phyloP scores from a whole-genome alignment of 2,888 invertebrate species.

The Trilocha varians region DNA sequence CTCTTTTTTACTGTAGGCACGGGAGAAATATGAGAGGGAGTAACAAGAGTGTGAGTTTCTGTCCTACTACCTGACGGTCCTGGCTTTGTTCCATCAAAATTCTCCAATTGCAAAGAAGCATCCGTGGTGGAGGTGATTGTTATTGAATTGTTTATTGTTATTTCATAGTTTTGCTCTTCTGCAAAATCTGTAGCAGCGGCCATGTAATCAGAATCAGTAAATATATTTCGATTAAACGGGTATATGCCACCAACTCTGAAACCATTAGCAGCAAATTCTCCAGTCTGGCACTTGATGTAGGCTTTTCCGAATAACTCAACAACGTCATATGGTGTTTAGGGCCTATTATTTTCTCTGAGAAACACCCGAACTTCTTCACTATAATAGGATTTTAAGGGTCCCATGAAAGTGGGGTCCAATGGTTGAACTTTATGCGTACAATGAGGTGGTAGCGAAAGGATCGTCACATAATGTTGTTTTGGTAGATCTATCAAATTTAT shows the following conservation, averaged over 20 bases:
- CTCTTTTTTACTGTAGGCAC: conserved; percentile 7
- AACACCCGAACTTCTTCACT: conserved; percentile 1
- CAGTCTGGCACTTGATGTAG: conserved; percentile 5
- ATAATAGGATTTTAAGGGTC: conserved; percentile 1
- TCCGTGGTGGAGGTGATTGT: background rate
- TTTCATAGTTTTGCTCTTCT: conserved; percentile 3
- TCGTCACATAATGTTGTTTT: background rate
- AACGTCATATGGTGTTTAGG: conserved; percentile 6
- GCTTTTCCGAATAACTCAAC: conserved; percentile 8
- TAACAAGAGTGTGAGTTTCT: conserved; percentile 5
- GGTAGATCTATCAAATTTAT: background rate
- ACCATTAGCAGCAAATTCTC: too few relatives aligned
- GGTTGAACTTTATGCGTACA: too few relatives aligned
- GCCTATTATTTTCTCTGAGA: conserved; percentile 2
- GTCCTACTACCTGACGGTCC: conserved; percentile 5
- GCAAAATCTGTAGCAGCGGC: conserved; percentile 4
- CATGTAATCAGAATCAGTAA: conserved; percentile 8
- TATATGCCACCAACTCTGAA: conserved; percentile 5
- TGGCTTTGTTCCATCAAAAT: conserved; percentile 4
- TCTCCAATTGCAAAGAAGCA: conserved; percentile 1
- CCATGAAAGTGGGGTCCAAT: too few relatives aligned
- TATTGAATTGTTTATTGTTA: background rate
- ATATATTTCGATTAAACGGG: conserved; percentile 8
- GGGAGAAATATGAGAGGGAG: conserved; percentile 7
- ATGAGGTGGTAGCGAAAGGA: too few relatives aligned